A percentile compares a stretch with the other conserved stretches of the same genome.
Evolutionary conservation across 2,797 vertebrate genomes (phyloP).

Genomic region (Rallus crepitans): DNA sequence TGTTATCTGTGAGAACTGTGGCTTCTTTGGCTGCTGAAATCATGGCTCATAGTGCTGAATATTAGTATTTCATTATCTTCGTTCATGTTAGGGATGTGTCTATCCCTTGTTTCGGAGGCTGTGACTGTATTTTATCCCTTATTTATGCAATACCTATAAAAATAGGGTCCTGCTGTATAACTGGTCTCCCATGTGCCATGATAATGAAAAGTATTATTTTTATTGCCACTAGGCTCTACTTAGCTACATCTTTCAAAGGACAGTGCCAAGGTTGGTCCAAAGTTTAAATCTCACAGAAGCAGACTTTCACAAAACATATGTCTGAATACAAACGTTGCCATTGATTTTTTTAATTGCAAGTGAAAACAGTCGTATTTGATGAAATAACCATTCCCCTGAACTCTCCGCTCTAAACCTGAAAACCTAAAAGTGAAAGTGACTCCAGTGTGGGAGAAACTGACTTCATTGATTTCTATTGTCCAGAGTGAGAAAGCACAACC

Average conservation of each 20-base stretch:
- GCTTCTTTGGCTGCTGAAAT: slow-evolving; percentile 7
- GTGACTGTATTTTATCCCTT: not conserved
- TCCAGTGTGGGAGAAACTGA: slow-evolving; percentile 13
- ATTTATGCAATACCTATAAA: not conserved
- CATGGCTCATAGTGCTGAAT: not conserved
- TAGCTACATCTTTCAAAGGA: slow-evolving; percentile 1
- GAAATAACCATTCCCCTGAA: slow-evolving; percentile 60
- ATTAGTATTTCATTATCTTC: slow-evolving; percentile 21
- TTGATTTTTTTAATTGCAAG: slow-evolving; percentile 71
- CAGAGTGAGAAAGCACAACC: not conserved
- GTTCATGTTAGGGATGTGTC: not conserved
- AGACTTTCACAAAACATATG: slow-evolving; percentile 19
- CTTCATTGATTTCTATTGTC: slow-evolving; percentile 67
- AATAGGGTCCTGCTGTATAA: not conserved
- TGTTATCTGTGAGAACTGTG: not conserved
- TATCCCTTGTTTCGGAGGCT: not conserved
- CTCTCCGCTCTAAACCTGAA: slow-evolving; percentile 35
- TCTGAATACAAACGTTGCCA: not conserved
- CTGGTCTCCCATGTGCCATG: not conserved
- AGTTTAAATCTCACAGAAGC: slow-evolving; percentile 32
- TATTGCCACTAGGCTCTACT: not conserved
- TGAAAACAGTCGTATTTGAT: slow-evolving; percentile 48
- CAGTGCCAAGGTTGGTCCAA: slow-evolving; percentile 21
- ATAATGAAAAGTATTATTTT: slow-evolving; percentile 10
- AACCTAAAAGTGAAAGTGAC: slow-evolving; percentile 56